Percentiles rank a stretch among this genome's conserved stretches.
phyloP scores from a whole-genome alignment of 2,797 vertebrate species.

The Amniataba percoides region DNA sequence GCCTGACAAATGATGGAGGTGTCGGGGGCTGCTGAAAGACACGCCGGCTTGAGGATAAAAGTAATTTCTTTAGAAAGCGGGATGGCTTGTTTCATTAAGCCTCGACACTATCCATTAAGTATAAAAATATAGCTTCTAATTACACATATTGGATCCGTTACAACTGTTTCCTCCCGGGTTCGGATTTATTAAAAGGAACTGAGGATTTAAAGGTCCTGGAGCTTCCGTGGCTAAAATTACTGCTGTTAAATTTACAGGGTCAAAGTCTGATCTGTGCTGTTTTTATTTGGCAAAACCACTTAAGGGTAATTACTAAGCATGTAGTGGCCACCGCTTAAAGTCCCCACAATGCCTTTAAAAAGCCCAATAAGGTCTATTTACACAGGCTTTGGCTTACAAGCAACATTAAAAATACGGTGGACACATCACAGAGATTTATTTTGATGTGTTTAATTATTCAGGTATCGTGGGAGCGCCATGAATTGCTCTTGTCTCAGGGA shows the following conservation, averaged over 20 bases:
- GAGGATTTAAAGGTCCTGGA: conserved; percentile 40
- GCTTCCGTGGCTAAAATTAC: conserved; percentile 22
- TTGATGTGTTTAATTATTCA: background rate
- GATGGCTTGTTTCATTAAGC: conserved; percentile 29
- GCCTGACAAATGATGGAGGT: conserved; percentile 43
- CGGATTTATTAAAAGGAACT: conserved; percentile 39
- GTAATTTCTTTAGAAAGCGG: conserved; percentile 19
- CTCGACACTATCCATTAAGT: conserved; percentile 10
- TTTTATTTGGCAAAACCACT: conserved; percentile 62
- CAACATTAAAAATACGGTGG: background rate
- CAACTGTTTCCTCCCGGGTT: conserved; percentile 29
- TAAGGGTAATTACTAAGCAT: conserved; percentile 43
- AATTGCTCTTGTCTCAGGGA: background rate
- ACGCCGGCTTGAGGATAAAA: conserved; percentile 9
- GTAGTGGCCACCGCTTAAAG: conserved; percentile 28
- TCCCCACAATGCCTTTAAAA: conserved; percentile 41
- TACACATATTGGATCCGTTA: conserved; percentile 36
- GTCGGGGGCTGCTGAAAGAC: conserved; percentile 26
- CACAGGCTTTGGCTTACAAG: background rate
- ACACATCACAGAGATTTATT: background rate
- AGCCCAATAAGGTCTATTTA: conserved; percentile 13
- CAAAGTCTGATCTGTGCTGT: conserved; percentile 33
- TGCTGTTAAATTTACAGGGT: conserved; percentile 49
- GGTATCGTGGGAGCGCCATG: background rate
- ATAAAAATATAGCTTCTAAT: conserved; percentile 57